phyloP scores from a whole-genome alignment of 2,888 invertebrate genomes.

The Latrodectus hesperus region DNA sequence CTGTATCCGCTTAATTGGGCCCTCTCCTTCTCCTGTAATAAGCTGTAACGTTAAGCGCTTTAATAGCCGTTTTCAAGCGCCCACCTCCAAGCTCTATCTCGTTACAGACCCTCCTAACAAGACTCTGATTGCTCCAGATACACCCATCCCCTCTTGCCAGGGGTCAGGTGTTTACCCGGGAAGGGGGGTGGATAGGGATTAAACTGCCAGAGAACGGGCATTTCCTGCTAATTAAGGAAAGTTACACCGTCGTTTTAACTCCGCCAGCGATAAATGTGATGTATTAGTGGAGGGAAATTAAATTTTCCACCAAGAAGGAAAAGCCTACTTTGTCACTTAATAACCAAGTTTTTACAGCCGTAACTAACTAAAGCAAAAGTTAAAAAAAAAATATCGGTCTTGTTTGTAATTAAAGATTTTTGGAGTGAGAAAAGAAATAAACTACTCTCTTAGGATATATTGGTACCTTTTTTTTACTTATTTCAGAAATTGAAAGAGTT shows the following conservation, averaged over 20 bases:
- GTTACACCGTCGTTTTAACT: slow-evolving; percentile 25
- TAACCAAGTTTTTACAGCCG: background rate
- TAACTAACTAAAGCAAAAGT: background rate
- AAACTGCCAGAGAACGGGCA: slow-evolving; percentile 37
- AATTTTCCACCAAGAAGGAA: background rate
- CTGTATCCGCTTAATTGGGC: slow-evolving; percentile 40
- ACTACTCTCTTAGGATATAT: background rate
- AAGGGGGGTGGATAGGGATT: slow-evolving; percentile 16
- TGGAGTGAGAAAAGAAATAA: background rate
- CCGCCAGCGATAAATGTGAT: slow-evolving; percentile 20
- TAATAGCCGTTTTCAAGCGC: slow-evolving; percentile 49
- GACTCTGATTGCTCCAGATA: slow-evolving; percentile 20
- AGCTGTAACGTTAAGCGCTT: slow-evolving; percentile 54
- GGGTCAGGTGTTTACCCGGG: slow-evolving; percentile 35
- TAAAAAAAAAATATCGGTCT: background rate
- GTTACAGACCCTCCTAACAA: slow-evolving; percentile 26
- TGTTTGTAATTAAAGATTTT: background rate
- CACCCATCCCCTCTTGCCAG: background rate
- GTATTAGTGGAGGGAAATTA: background rate
- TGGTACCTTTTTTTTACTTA: too few species aligned
- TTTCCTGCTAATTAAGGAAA: slow-evolving; percentile 59
- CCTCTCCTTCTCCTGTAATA: slow-evolving; percentile 27
- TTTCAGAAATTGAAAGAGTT: too few species aligned
- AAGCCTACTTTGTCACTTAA: background rate
- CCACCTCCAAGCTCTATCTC: slow-evolving; percentile 11